Evolutionary conservation across 2,888 invertebrate species (phyloP).

Genomic region (Papilio demoleus): DNA sequence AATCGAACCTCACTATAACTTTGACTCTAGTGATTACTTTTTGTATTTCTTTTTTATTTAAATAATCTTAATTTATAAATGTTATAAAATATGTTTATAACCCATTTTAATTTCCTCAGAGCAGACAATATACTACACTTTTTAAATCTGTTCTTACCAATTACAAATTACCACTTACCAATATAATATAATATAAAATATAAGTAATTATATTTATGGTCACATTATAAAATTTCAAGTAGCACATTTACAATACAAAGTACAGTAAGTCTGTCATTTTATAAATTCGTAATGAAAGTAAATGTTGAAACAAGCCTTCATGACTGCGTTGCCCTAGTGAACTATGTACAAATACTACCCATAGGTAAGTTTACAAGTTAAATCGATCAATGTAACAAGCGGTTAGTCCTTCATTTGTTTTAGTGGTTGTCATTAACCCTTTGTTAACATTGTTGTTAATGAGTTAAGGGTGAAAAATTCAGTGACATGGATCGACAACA

Average conservation of each 20-base stretch:
- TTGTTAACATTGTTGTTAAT: background rate
- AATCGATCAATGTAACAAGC: background rate
- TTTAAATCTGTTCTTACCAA: too few species aligned
- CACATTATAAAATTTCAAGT: background rate
- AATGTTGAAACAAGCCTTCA: constrained; percentile 3
- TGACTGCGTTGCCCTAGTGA: constrained; percentile 6
- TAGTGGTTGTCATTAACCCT: background rate
- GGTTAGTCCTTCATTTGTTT: constrained; percentile 1
- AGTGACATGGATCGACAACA: background rate
- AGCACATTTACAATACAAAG: background rate
- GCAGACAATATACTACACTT: background rate
- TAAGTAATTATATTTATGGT: background rate
- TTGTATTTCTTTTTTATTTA: background rate
- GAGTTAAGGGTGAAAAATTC: background rate
- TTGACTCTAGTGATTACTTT: background rate
- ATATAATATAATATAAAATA: too few species aligned
- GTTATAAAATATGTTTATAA: background rate
- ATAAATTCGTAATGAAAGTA: constrained; percentile 13
- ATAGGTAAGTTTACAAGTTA: background rate
- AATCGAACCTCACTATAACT: background rate
- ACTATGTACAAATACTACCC: background rate
- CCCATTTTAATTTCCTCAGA: background rate
- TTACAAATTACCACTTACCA: background rate
- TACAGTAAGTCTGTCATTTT: background rate
- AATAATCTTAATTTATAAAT: too few species aligned